phyloP scores from a whole-genome alignment of 2,113 vertebrate genomes.

The Halcyon malimbica region DNA sequence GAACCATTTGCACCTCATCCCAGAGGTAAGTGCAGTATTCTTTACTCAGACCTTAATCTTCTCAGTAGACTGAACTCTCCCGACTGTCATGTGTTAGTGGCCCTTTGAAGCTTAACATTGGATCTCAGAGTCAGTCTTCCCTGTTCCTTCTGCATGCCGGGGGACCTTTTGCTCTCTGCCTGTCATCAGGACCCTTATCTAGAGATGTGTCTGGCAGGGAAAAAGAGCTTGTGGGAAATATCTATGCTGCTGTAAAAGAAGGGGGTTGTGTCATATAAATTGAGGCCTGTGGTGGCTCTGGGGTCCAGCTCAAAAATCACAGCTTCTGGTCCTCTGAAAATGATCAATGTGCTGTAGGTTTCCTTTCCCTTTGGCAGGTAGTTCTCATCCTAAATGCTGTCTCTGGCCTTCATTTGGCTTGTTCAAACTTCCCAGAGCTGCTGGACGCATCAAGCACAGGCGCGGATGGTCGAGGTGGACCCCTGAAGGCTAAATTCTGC shows the following conservation, averaged over 20 bases:
- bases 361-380: not conserved
- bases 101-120: not conserved
- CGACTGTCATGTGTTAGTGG: not conserved
- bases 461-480: not conserved
- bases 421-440: not conserved
- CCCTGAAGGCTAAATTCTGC: not conserved
- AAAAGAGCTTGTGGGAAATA: not conserved
- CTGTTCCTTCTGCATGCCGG: not conserved
- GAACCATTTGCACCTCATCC: not conserved
- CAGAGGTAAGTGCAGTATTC: not conserved
- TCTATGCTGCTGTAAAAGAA: not conserved
- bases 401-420: not conserved
- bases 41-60: not conserved
- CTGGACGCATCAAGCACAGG: not conserved
- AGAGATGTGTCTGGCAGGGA: not conserved
- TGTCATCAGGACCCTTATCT: not conserved
- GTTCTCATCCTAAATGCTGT: not conserved
- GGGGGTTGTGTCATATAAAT: not conserved
- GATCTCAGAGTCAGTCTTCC: not conserved
- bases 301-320: not conserved
- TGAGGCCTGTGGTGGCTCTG: not conserved
- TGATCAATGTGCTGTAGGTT: fast-evolving
- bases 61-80: not conserved
- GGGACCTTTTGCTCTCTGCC: not conserved
- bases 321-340: not conserved